Conservation (phyloP, 2,113 vertebrate genomes). For the Pandion haliaetus region DNA sequence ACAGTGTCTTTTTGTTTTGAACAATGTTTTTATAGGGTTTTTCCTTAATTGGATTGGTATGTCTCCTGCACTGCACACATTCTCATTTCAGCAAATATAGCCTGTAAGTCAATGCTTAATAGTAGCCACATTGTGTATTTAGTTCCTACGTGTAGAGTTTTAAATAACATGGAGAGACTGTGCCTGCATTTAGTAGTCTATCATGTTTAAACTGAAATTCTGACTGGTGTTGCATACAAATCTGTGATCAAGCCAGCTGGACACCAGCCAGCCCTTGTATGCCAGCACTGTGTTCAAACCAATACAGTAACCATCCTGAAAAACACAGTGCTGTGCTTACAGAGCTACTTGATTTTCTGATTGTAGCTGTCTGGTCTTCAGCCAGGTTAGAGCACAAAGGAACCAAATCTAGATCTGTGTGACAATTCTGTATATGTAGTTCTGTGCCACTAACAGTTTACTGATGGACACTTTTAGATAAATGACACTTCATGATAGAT, state of each 20-base stretch:
- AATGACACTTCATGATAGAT: background rate
- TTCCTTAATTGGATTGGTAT: background rate
- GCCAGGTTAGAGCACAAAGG: background rate
- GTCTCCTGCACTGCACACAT: background rate
- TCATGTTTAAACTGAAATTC: background rate
- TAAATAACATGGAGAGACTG: background rate
- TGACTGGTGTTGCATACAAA: background rate
- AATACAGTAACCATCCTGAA: background rate
- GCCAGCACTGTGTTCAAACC: background rate
- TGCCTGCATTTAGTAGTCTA: background rate
- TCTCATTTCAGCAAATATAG: background rate
- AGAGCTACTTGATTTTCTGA: background rate
- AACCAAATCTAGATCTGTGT: background rate
- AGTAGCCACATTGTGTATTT: background rate
- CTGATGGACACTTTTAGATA: background rate
- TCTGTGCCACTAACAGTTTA: background rate
- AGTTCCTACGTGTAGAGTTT: background rate
- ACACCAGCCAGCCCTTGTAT: background rate
- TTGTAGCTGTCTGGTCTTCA: background rate
- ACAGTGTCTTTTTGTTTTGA: background rate
- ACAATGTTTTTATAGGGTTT: background rate
- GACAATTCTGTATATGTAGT: background rate
- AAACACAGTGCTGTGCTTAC: background rate
- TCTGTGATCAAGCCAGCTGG: background rate
- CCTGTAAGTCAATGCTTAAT: background rate